These are phyloP conservation scores for Drosophila pullipes DNA, from an alignment of 2,888 invertebrate species.

Conservation along the genomic window DNA sequence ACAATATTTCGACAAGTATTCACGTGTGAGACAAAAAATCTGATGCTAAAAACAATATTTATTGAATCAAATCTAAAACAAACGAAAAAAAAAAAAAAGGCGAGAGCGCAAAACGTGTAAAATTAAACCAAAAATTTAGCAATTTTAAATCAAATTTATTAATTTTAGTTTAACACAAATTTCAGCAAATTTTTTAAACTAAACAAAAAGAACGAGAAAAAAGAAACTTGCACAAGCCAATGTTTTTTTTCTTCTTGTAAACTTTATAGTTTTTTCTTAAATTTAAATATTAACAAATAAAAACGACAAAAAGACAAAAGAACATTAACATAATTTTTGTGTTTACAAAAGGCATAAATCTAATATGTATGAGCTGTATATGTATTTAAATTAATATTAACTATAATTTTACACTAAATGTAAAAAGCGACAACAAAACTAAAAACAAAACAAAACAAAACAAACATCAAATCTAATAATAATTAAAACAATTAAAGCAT, in stretches of 20 bases:
- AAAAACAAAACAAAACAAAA: conserved; percentile 37
- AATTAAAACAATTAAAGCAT: conserved; percentile 49
- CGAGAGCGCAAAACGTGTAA: conserved; percentile 68
- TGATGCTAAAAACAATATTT: conserved; percentile 47
- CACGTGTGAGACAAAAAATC: conserved; percentile 62
- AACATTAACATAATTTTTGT: conserved; percentile 75
- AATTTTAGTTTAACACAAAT: conserved; percentile 69
- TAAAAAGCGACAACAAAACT: conserved; percentile 62
- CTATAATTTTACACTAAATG: conserved; percentile 79
- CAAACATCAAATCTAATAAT: conserved; percentile 32
- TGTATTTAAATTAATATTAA: conserved; percentile 78
- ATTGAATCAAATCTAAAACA: conserved; percentile 45
- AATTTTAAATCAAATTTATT: conserved; percentile 81
- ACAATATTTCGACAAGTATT: conserved; percentile 82
- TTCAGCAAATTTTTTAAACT: conserved; percentile 31
- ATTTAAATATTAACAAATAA: conserved; percentile 56
- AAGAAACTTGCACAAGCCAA: conserved; percentile 78
- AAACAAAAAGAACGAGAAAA: conserved; percentile 26
- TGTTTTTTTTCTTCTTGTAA: conserved; percentile 56
- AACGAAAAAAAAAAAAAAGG: conserved; percentile 33
- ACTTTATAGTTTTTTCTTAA: conserved; percentile 43
- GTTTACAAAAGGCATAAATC: conserved; percentile 79
- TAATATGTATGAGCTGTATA: conserved; percentile 77
- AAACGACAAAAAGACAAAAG: conserved; percentile 72
- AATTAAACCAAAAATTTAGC: conserved; percentile 81